Percentiles rank a stretch among this genome's conserved stretches.
Conservation (phyloP, 2,113 vertebrate genomes). For the Hipposideros armiger region DNA sequence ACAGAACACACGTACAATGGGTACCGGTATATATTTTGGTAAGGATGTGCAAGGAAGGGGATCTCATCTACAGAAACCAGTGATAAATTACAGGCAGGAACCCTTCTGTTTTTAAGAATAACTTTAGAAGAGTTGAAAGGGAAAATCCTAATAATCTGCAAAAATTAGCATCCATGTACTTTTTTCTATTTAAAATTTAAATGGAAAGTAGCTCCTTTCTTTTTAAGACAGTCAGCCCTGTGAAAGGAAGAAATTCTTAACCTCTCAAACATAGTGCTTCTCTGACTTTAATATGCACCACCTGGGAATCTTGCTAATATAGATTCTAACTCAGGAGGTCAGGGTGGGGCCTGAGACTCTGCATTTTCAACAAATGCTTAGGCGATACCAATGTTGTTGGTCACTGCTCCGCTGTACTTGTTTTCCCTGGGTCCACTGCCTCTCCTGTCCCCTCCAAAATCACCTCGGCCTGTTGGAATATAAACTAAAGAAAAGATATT, state of each 20-base stretch:
- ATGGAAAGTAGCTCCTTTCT: not conserved
- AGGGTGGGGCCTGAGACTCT: not conserved
- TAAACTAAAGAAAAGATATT: not conserved
- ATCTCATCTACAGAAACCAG: not conserved
- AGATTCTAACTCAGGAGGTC: not conserved
- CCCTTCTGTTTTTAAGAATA: not conserved
- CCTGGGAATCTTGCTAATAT: not conserved
- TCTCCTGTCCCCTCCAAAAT: not conserved
- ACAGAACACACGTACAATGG: not conserved
- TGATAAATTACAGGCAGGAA: not conserved
- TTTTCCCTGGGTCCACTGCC: not conserved
- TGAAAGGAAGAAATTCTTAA: not conserved
- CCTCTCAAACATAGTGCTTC: not conserved
- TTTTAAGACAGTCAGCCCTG: not conserved
- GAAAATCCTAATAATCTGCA: not conserved
- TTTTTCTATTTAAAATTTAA: constrained; percentile 33
- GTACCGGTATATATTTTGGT: not conserved
- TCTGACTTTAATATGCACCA: not conserved
- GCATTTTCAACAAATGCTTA: not conserved
- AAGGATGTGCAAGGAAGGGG: not conserved
- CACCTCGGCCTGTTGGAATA: not conserved
- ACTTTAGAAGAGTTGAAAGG: not conserved
- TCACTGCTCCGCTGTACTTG: not conserved
- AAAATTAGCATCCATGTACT: not conserved
- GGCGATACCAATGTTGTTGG: not conserved